phyloP scores from a whole-genome alignment of 2,797 vertebrate genomes.

The Centropyge bicolor region DNA sequence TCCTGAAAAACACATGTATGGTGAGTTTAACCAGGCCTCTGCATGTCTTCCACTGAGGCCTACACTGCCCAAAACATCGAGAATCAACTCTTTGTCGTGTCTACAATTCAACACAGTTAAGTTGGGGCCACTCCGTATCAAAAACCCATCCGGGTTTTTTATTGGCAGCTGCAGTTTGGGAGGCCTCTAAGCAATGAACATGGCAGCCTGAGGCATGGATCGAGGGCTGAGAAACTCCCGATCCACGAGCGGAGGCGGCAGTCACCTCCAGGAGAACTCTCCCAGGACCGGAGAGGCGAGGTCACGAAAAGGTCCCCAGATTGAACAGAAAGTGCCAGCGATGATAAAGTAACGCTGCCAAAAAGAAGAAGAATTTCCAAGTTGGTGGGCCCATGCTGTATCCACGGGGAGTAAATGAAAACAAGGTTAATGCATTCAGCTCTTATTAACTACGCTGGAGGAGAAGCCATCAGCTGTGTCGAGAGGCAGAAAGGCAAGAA shows the following conservation, averaged over 20 bases:
- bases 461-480: constrained; percentile 77
- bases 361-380: constrained; percentile 69
- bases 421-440: constrained; percentile 87
- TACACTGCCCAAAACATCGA: neutral
- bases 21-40: neutral
- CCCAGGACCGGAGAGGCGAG: constrained; percentile 63
- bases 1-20: constrained; percentile 1
- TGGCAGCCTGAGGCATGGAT: constrained; percentile 69
- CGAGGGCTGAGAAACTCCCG: constrained; percentile 59
- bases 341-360: constrained; percentile 69
- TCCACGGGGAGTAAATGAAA: constrained; percentile 86
- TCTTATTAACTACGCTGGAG: constrained; percentile 83
- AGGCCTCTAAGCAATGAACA: constrained; percentile 72
- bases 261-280: constrained; percentile 76
- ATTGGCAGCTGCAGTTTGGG: constrained; percentile 62
- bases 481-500: constrained; percentile 80
- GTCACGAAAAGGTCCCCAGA: constrained; percentile 69
- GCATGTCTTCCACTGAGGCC: neutral
- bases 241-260: constrained; percentile 48
- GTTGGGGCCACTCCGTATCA: constrained; percentile 51
- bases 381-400: constrained; percentile 64
- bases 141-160: constrained; percentile 51
- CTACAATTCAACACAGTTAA: constrained; percentile 39
- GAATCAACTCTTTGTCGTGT: constrained; percentile 32
- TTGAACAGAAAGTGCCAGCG: constrained; percentile 71